phyloP scores from a whole-genome alignment of 2,797 vertebrate species.

The Sebastes paucispinis region DNA sequence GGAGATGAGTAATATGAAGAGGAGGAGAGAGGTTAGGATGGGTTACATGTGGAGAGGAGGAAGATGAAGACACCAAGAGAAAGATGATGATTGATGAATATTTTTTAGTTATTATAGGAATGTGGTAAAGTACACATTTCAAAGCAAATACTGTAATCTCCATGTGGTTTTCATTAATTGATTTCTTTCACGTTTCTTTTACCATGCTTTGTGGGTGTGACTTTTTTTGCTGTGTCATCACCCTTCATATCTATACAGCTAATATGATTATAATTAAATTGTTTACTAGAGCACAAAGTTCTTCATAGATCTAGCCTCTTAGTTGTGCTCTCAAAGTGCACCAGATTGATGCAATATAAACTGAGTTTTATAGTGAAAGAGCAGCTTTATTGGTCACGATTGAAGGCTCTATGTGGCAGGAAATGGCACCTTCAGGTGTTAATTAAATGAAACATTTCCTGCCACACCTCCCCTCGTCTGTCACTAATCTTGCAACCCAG shows the following conservation, averaged over 20 bases:
- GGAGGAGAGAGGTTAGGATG: not conserved
- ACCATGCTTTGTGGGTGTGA: no score
- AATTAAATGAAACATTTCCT: not conserved
- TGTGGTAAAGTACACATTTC: not conserved
- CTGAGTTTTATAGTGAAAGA: not conserved
- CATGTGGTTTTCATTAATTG: not conserved
- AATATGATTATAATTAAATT: not conserved
- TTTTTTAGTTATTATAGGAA: not conserved
- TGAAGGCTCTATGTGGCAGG: not conserved
- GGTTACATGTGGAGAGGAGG: not conserved
- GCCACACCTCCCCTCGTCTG: not conserved
- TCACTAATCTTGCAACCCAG: no score
- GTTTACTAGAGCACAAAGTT: not conserved
- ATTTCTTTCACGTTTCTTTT: no score
- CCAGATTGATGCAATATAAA: not conserved
- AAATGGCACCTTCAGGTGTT: not conserved
- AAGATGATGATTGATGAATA: not conserved
- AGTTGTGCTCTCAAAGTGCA: not conserved
- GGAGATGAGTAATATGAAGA: slow-evolving; percentile 6
- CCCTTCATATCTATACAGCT: no score
- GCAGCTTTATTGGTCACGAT: not conserved
- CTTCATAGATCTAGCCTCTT: not conserved
- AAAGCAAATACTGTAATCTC: not conserved
- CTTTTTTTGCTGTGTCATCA: no score
- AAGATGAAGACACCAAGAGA: not conserved